Evolutionary conservation across 2,797 vertebrate species (phyloP).

Genomic region (Siniperca scherzeri): DNA sequence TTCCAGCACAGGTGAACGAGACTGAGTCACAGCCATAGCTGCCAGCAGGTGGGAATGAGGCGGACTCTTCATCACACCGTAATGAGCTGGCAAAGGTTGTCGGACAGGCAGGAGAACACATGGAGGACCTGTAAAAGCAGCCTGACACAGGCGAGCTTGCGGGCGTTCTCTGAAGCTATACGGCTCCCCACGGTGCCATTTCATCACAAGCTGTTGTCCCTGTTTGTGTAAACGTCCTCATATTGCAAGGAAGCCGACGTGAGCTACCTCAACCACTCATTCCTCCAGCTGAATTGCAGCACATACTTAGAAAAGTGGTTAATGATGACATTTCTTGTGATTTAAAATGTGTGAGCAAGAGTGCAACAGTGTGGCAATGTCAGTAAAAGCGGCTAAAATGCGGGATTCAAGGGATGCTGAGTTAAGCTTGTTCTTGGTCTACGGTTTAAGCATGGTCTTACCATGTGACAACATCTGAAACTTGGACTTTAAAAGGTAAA

Average conservation of each 20-base stretch:
- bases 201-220: slow-evolving; percentile 75
- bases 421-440: not conserved
- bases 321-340: not conserved
- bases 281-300: slow-evolving; percentile 11
- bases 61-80: slow-evolving; percentile 77
- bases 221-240: slow-evolving; percentile 68
- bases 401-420: not conserved
- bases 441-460: not conserved
- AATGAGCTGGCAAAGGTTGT: slow-evolving; percentile 79
- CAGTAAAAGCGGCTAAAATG: slow-evolving; percentile 19
- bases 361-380: not conserved
- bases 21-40: slow-evolving; percentile 62
- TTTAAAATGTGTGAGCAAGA: not conserved
- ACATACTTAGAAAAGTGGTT: slow-evolving; percentile 11
- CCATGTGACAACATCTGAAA: slow-evolving; percentile 12
- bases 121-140: slow-evolving; percentile 79
- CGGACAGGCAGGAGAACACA: slow-evolving; percentile 79
- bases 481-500: not conserved
- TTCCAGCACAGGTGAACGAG: slow-evolving; percentile 58
- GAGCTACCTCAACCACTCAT: slow-evolving; percentile 17
- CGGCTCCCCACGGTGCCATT: slow-evolving; percentile 73
- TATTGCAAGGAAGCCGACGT: slow-evolving; percentile 41
- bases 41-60: slow-evolving; percentile 65
- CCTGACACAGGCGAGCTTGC: slow-evolving; percentile 63
- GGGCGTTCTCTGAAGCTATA: slow-evolving; percentile 73